Base-by-base conservation (phyloP, 2,888 invertebrate species). In the Cyclophora punctaria region DNA sequence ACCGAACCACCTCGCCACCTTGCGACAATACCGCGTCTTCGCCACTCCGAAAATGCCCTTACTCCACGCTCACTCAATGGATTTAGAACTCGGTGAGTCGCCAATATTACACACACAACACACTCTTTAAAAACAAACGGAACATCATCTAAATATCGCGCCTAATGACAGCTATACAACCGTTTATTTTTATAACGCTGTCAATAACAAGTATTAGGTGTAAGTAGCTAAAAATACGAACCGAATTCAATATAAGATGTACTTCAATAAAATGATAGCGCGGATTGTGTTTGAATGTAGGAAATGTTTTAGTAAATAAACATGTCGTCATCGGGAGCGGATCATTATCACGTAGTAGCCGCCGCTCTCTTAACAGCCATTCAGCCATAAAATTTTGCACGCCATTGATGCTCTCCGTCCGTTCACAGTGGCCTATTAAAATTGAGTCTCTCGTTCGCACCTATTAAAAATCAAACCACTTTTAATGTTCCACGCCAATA, bases 141-240 rank as follows among this genome's bases (percentile, higher is more conserved):
- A 37, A 37, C 37, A 37, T 37, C 37, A 37, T 5, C 37, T 37
- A 2, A 4, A 37, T 37, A 4, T 37, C 37, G 4, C 5, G 4
- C 37, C 37, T 20, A 5, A 37, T 37, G 4, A 37, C 37, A 37
- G 37, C 37, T 37, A 5, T 37, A 37, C 4, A 58, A 48, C 50
- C 48, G 50, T 51, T 59, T 48, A 53, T 51, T 57, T 56, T 56
- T 54, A 52, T 55, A 56, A 58, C 57, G 48, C 50, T 20, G 20
- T 37, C 37, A 37, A 37, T 37, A 37, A 37, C 37, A 5, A 37
- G 37, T 37, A 37, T 37, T 37, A 37, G 37, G 37, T 37, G 5
- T 5, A 37, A 37, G 37, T 5, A 37, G 37, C 37, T 37, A 37
- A 37, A 37, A 37, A 37, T 37, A 37, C 37, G 4, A 37, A 37